Evolutionary conservation across 2,888 invertebrate species (phyloP).

Genomic region (Agriopis aurantiaria): DNA sequence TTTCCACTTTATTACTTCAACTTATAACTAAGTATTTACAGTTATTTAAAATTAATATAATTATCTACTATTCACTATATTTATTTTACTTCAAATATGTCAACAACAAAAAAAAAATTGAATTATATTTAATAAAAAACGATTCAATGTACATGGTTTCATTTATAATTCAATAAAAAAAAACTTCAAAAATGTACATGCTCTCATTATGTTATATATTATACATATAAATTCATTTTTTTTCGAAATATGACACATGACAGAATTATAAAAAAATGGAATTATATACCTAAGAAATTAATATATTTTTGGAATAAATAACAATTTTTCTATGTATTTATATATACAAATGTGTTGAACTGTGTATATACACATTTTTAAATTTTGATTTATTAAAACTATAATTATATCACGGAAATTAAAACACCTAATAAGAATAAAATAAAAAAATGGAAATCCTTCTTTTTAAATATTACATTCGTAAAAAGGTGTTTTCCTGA

Average conservation of each 20-base stretch:
- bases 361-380: neutral
- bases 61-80: neutral
- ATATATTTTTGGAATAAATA: constrained; percentile 19
- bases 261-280: neutral
- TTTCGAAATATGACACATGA: neutral
- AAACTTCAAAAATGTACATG: neutral
- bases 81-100: neutral
- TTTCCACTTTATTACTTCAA: neutral
- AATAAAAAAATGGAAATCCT: neutral
- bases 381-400: neutral
- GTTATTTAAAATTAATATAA: neutral
- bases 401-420: neutral
- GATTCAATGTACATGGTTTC: neutral
- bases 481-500: neutral
- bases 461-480: neutral
- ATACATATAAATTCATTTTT: neutral
- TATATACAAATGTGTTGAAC: constrained; percentile 6
- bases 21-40: neutral
- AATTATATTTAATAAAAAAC: neutral
- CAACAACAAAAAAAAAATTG: neutral
- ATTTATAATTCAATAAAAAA: neutral
- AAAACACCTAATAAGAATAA: neutral
- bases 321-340: constrained; percentile 4
- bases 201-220: neutral
- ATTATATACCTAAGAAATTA: constrained; percentile 5